These are phyloP conservation scores for Sarcophilus harrisii DNA, from an alignment of 2,797 vertebrate species.

Conservation along the genomic window DNA sequence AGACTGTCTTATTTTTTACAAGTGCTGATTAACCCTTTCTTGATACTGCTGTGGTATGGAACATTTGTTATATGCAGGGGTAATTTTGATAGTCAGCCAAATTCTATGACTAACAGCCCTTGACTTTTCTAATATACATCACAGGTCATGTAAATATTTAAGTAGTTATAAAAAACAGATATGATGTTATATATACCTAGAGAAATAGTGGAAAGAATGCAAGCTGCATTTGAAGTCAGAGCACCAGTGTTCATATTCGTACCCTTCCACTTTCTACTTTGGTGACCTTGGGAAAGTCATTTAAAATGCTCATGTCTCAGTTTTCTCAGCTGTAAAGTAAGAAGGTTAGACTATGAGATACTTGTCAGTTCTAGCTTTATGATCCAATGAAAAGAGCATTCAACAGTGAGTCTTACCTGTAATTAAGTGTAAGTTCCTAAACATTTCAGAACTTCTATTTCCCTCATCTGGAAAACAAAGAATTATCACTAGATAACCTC, in stretches of 20 bases:
- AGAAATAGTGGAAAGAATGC: neutral
- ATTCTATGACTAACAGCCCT: neutral
- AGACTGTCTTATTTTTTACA: neutral
- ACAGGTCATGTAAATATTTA: neutral
- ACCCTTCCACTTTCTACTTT: neutral
- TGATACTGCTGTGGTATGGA: neutral
- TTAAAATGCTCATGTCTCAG: neutral
- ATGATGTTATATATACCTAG: neutral
- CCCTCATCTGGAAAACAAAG: neutral
- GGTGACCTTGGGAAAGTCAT: neutral
- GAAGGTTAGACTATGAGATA: neutral
- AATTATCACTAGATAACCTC: neutral
- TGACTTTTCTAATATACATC: neutral
- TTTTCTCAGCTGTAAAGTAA: neutral
- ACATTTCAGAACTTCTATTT: neutral
- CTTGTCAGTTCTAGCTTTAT: neutral
- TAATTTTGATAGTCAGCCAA: neutral
- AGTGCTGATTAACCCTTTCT: neutral
- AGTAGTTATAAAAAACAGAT: neutral
- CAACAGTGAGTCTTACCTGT: neutral
- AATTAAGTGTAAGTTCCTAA: neutral
- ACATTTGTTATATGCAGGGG: neutral
- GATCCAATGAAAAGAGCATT: neutral
- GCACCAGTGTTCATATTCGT: neutral
- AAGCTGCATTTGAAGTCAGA: neutral